Conservation (phyloP, 2,888 invertebrate species). For the Athrips mouffetella region DNA sequence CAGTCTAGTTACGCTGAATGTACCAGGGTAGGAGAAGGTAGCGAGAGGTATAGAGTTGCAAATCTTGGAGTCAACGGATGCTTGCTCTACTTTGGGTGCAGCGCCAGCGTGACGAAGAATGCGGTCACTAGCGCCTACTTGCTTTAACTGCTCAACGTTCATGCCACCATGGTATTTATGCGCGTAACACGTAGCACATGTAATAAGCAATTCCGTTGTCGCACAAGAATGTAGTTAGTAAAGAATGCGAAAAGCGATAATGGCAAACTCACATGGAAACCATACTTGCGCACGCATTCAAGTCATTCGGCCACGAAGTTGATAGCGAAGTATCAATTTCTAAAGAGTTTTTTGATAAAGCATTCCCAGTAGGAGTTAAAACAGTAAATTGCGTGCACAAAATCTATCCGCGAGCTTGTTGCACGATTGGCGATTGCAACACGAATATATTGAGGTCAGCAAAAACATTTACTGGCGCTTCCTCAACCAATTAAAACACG, state of each 20-base stretch:
- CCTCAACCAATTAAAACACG: slow-evolving; percentile 24
- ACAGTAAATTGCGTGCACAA: slow-evolving; percentile 18
- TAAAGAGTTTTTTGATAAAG: slow-evolving; percentile 4
- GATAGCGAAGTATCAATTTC: not conserved
- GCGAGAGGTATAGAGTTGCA: slow-evolving; percentile 40
- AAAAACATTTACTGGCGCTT: slow-evolving; percentile 35
- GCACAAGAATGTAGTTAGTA: not conserved
- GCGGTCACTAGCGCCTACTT: slow-evolving; percentile 59
- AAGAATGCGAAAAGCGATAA: too few relatives aligned
- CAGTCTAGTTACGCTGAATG: slow-evolving; percentile 14
- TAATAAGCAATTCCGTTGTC: not conserved
- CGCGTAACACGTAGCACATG: slow-evolving; percentile 18
- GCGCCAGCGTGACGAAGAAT: slow-evolving; percentile 53
- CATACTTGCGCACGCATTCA: not conserved
- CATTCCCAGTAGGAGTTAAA: slow-evolving; percentile 6
- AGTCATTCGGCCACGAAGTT: not conserved
- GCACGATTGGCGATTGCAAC: slow-evolving; percentile 34
- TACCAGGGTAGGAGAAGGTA: slow-evolving; percentile 33
- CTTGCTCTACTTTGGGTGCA: slow-evolving; percentile 58
- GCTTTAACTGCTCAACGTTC: slow-evolving; percentile 32
- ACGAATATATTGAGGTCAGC: slow-evolving; percentile 36
- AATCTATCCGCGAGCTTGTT: slow-evolving; percentile 22
- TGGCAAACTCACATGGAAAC: not conserved
- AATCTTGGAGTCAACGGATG: slow-evolving; percentile 58
- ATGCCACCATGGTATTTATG: slow-evolving; percentile 37